Conservation (phyloP, 2,113 vertebrate genomes). For the Gadus macrocephalus region DNA sequence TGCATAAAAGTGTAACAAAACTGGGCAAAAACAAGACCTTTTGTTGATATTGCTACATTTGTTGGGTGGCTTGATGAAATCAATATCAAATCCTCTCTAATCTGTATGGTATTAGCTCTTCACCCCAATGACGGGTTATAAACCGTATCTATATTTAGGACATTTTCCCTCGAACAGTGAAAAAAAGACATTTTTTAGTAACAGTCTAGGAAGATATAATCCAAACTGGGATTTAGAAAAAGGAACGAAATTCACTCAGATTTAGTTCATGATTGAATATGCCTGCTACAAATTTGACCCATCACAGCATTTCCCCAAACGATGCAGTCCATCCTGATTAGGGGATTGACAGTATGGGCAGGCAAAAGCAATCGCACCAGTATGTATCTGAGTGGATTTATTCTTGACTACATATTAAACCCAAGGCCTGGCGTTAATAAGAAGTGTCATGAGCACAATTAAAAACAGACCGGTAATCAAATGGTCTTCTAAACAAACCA, state of each 20-base stretch:
- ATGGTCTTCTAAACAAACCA: constrained; percentile 57
- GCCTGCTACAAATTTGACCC: constrained; percentile 25
- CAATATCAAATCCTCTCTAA: constrained; percentile 48
- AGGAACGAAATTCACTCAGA: constrained; percentile 59
- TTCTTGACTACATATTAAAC: constrained; percentile 35
- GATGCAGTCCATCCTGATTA: constrained; percentile 11
- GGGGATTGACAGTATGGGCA: constrained; percentile 15
- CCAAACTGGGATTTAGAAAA: constrained; percentile 57
- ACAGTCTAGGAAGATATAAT: constrained; percentile 66
- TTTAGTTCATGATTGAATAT: constrained; percentile 46
- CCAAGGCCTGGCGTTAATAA: constrained; percentile 53
- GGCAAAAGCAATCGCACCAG: constrained; percentile 52
- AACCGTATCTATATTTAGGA: constrained; percentile 36
- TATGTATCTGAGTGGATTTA: constrained; percentile 49
- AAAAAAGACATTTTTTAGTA: constrained; percentile 63
- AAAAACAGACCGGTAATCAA: constrained; percentile 63
- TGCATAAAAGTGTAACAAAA: constrained; percentile 83
- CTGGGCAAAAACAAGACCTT: constrained; percentile 69
- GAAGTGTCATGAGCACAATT: constrained; percentile 55
- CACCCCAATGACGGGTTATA: constrained; percentile 45
- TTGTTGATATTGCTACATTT: constrained; percentile 77
- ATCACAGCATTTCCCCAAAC: constrained; percentile 17
- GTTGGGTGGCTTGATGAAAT: constrained; percentile 58
- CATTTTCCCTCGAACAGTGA: constrained; percentile 57
- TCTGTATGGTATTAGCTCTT: constrained; percentile 50